Percentiles rank a stretch among this genome's conserved stretches.
Conservation (phyloP, 1,140 invertebrate species). For the Agrypnia vestita region DNA sequence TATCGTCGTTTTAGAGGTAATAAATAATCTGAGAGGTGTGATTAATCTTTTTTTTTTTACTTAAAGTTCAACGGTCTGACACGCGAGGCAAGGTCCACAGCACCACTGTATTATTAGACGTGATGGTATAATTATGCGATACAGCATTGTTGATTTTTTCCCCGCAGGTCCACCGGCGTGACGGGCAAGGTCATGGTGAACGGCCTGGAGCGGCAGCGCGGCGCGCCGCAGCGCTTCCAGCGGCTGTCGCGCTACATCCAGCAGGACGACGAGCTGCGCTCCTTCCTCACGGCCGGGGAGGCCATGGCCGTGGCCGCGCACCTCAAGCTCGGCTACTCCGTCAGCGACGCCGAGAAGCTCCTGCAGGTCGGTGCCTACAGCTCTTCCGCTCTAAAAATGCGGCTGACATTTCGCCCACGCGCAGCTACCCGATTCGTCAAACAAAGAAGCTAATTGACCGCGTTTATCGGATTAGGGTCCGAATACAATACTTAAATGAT, state of each 20-base stretch:
- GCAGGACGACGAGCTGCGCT: constrained; percentile 89
- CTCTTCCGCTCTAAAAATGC: too few species aligned
- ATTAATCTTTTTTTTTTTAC: too few species aligned
- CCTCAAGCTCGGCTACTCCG: constrained; percentile 83
- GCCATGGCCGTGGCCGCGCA: constrained; percentile 88
- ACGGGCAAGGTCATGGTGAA: constrained; percentile 72
- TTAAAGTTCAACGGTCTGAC: too few species aligned
- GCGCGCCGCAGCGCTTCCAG: constrained; percentile 66
- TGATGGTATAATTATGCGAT: background rate
- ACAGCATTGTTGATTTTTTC: background rate
- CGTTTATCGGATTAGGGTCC: too few species aligned
- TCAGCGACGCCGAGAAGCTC: constrained; percentile 63
- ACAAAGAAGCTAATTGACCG: too few species aligned
- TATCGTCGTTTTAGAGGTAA: too few species aligned
- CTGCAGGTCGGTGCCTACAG: constrained; percentile 37
- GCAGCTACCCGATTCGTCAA: too few species aligned
- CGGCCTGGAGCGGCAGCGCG: constrained; percentile 66
- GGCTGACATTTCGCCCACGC: too few species aligned
- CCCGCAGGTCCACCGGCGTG: constrained; percentile 71
- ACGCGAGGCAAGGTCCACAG: too few species aligned
- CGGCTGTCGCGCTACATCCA: constrained; percentile 86
- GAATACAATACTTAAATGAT: too few species aligned
- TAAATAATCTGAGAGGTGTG: too few species aligned
- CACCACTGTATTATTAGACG: background rate
- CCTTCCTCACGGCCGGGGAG: constrained; percentile 87